These are phyloP conservation scores for Leptinotarsa rubiginosa DNA, from an alignment of 2,888 invertebrate species.

Conservation along the genomic window DNA sequence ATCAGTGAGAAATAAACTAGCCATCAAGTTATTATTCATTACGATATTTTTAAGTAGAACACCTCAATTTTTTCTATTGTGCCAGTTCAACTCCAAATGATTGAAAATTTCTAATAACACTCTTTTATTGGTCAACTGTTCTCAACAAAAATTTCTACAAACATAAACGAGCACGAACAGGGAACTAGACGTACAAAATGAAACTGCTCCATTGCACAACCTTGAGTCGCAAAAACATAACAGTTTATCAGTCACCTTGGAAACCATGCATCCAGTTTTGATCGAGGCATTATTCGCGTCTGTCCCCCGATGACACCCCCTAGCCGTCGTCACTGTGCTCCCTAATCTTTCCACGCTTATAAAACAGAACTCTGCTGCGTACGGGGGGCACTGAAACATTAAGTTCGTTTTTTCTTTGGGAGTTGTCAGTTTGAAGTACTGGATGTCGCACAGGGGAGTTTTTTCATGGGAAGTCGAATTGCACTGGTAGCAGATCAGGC, in stretches of 20 bases:
- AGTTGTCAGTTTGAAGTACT: slow-evolving; percentile 26
- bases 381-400: slow-evolving; percentile 32
- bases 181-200: not conserved
- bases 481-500: slow-evolving; percentile 32
- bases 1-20: no score
- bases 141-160: not conserved
- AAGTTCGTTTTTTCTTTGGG: slow-evolving; percentile 17
- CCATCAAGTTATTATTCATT: no score
- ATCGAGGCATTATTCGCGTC: slow-evolving; percentile 21
- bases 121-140: no score
- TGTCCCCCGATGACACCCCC: slow-evolving; percentile 21
- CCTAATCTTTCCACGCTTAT: not conserved
- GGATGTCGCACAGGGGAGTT: slow-evolving; percentile 25
- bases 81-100: no score
- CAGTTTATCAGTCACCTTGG: not conserved
- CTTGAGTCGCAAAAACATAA: slow-evolving; percentile 29
- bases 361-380: slow-evolving; percentile 25
- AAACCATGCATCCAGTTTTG: slow-evolving; percentile 25
- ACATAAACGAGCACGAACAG: not conserved
- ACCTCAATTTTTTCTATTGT: no score
- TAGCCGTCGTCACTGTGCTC: not conserved
- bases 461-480: slow-evolving; percentile 19
- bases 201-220: slow-evolving; percentile 25
- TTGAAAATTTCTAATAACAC: no score
- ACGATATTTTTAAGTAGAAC: no score